Evolutionary conservation across 2,797 vertebrate species (phyloP).

Genomic region (Sarcophilus harrisii): DNA sequence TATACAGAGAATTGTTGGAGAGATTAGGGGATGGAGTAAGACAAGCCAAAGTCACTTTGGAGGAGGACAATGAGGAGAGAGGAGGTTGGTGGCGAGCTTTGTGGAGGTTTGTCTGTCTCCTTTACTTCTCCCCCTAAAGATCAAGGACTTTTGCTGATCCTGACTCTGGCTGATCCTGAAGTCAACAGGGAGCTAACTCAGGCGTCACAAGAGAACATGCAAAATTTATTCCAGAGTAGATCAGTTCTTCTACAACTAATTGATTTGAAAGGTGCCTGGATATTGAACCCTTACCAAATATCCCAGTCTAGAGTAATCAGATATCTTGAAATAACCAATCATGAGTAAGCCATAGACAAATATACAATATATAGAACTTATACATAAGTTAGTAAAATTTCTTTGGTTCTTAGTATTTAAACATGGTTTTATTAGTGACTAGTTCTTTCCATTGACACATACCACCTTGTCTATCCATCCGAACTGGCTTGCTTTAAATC

Average conservation of each 20-base stretch:
- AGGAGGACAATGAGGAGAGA: too few species aligned
- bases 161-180: too few species aligned
- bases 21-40: too few species aligned
- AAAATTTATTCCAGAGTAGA: neutral
- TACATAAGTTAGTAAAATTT: neutral
- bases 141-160: too few species aligned
- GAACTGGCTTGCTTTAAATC: neutral
- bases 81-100: too few species aligned
- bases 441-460: neutral
- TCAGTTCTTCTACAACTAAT: neutral
- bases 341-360: neutral
- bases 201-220: neutral
- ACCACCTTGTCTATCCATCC: neutral
- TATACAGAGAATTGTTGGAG: too few species aligned
- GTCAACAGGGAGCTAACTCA: too few species aligned
- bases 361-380: neutral
- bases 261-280: neutral
- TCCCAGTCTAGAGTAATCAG: neutral
- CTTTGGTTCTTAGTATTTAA: neutral
- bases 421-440: neutral
- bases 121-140: too few species aligned
- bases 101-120: too few species aligned
- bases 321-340: neutral
- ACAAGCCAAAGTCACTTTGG: too few species aligned
- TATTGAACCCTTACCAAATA: neutral